phyloP scores from a whole-genome alignment of 2,888 invertebrate genomes.

The Ectropis crepuscularia region DNA sequence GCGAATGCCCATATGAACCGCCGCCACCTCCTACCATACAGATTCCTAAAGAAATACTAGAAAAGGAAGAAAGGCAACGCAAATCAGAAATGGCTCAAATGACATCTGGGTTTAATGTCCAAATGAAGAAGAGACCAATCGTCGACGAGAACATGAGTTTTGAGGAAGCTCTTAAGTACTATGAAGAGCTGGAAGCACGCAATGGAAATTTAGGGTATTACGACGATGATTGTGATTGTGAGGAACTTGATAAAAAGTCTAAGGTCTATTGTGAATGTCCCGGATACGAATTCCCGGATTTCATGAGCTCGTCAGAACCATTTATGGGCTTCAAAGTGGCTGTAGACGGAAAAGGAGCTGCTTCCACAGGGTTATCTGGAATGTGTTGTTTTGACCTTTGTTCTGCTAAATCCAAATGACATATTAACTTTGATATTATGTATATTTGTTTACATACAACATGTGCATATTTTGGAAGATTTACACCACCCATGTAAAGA shows the following conservation, averaged over 20 bases:
- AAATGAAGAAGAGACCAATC: constrained; percentile 39
- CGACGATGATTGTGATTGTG: constrained; percentile 23
- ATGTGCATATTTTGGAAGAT: neutral
- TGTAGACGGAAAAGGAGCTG: constrained; percentile 57
- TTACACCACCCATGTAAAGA: neutral
- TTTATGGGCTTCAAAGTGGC: constrained; percentile 51
- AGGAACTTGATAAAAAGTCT: constrained; percentile 20
- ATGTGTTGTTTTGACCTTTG: constrained; percentile 35
- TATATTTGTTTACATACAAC: neutral
- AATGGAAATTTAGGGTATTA: constrained; percentile 21
- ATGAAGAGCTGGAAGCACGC: constrained; percentile 37
- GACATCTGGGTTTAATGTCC: constrained; percentile 59
- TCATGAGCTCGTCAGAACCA: constrained; percentile 16
- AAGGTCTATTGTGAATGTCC: constrained; percentile 51
- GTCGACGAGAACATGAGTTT: constrained; percentile 50
- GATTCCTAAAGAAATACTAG: constrained; percentile 19
- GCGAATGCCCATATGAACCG: constrained; percentile 35
- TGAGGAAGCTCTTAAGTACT: constrained; percentile 54
- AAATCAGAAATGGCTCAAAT: constrained; percentile 58
- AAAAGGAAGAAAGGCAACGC: constrained; percentile 44
- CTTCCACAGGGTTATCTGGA: constrained; percentile 53
- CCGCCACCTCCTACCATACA: constrained; percentile 13
- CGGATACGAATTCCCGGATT: constrained; percentile 18
- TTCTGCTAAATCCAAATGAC: neutral
- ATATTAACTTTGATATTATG: neutral